Conservation (phyloP, 1,140 invertebrate species). For the Plectus sambesii region DNA sequence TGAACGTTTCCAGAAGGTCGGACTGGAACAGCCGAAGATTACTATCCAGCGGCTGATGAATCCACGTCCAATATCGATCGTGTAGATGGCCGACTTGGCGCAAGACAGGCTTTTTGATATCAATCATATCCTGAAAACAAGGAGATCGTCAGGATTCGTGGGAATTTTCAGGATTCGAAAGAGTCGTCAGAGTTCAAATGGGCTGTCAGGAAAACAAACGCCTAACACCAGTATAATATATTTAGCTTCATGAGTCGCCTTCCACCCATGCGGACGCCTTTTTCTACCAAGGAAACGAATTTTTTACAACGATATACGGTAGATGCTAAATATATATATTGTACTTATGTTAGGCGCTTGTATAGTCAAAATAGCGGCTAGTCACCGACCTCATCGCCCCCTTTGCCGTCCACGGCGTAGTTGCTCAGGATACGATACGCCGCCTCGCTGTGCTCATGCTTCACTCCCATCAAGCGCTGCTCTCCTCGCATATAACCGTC, state of each 20-base stretch:
- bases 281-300: too few species aligned
- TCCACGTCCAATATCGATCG: conserved; percentile 49
- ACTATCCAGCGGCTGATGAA: conserved; percentile 49
- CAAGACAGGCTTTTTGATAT: conserved; percentile 47
- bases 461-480: conserved; percentile 31
- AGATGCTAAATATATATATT: conserved; percentile 5
- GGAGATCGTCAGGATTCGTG: not conserved
- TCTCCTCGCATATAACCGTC: conserved; percentile 39
- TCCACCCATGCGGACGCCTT: too few species aligned
- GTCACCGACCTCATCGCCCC: not conserved
- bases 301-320: not conserved
- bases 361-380: too few species aligned
- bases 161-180: conserved; percentile 4
- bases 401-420: conserved; percentile 43
- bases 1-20: conserved; percentile 47
- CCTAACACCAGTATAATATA: too few species aligned
- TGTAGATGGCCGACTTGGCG: conserved; percentile 46
- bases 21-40: conserved; percentile 47
- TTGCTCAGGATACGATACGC: conserved; percentile 47
- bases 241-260: too few species aligned
- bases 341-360: conserved; percentile 32
- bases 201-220: too few species aligned
- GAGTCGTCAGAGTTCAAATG: too few species aligned
- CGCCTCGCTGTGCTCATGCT: conserved; percentile 46
- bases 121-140: conserved; percentile 41